phyloP scores from a whole-genome alignment of 1,140 invertebrate genomes.

The Coptotermes formosanus region DNA sequence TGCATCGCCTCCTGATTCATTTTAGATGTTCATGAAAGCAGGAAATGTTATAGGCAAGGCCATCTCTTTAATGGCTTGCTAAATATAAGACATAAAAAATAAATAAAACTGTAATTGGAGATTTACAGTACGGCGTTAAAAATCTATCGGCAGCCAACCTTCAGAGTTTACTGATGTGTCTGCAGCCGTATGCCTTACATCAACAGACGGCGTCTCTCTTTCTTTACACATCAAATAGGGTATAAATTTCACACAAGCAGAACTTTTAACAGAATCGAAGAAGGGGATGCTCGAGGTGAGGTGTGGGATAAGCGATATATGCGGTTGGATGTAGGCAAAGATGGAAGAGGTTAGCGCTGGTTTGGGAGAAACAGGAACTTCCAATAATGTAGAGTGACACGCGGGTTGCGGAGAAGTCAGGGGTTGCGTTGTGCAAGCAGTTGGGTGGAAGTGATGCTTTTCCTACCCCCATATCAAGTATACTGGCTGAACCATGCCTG shows the following conservation, averaged over 20 bases:
- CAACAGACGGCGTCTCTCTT: not conserved
- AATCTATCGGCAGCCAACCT: not conserved
- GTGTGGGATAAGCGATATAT: not conserved
- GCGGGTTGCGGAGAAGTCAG: not conserved
- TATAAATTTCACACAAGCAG: constrained; percentile 3
- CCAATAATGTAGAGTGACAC: constrained; percentile 2
- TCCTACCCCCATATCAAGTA: too few species aligned
- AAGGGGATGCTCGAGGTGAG: not conserved
- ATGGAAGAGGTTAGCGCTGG: not conserved
- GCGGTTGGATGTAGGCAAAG: not conserved
- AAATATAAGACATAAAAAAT: too few species aligned
- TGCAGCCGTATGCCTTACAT: not conserved
- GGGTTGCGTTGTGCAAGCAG: not conserved
- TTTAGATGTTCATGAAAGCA: too few species aligned
- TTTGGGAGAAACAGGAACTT: not conserved
- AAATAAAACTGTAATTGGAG: too few species aligned
- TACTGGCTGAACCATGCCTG: too few species aligned
- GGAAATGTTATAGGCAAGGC: too few species aligned
- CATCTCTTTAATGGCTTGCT: too few species aligned
- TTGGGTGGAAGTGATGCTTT: not conserved
- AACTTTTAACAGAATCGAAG: not conserved
- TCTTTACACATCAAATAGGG: constrained; percentile 14
- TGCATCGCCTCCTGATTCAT: too few species aligned
- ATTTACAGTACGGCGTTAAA: not conserved
- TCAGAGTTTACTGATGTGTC: not conserved